These are phyloP conservation scores for Dunckerocampus dactyliophorus DNA, from an alignment of 2,113 vertebrate species.

Conservation along the genomic window DNA sequence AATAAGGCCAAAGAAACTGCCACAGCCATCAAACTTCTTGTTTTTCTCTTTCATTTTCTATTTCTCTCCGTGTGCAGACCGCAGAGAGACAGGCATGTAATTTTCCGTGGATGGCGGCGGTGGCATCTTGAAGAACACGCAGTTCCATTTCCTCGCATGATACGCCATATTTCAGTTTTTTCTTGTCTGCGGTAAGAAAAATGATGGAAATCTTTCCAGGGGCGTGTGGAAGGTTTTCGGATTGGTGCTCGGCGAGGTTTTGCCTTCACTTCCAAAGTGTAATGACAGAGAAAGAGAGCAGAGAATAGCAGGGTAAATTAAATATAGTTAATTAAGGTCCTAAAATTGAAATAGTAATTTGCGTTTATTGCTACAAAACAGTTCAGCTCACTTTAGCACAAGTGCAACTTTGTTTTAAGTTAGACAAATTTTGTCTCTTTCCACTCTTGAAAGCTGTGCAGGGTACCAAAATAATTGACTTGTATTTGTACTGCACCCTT, in stretches of 20 bases:
- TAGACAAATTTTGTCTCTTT: neutral
- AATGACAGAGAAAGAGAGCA: conserved; percentile 54
- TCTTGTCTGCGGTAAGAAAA: conserved; percentile 36
- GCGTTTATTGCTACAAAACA: too few species aligned
- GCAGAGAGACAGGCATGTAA: conserved; percentile 24
- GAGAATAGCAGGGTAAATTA: conserved; percentile 2
- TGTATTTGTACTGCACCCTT: too few species aligned
- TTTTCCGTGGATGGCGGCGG: conserved; percentile 38
- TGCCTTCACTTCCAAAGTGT: conserved; percentile 46
- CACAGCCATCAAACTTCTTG: conserved; percentile 11
- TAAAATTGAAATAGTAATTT: neutral
- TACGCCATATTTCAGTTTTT: conserved; percentile 29
- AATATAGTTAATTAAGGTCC: conserved; percentile 3
- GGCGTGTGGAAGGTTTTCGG: conserved; percentile 16
- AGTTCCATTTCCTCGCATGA: conserved; percentile 32
- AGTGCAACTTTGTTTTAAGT: too few species aligned
- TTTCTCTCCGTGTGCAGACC: conserved; percentile 36
- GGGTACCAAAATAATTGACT: neutral
- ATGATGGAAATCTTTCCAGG: conserved; percentile 27
- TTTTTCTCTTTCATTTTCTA: conserved; percentile 38
- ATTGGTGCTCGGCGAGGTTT: conserved; percentile 35
- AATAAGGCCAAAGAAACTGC: neutral
- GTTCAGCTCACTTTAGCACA: too few species aligned
- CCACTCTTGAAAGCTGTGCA: neutral
- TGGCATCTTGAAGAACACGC: conserved; percentile 35